Base-by-base conservation (phyloP, 2,797 vertebrate genomes). In the Mallotus villosus region DNA sequence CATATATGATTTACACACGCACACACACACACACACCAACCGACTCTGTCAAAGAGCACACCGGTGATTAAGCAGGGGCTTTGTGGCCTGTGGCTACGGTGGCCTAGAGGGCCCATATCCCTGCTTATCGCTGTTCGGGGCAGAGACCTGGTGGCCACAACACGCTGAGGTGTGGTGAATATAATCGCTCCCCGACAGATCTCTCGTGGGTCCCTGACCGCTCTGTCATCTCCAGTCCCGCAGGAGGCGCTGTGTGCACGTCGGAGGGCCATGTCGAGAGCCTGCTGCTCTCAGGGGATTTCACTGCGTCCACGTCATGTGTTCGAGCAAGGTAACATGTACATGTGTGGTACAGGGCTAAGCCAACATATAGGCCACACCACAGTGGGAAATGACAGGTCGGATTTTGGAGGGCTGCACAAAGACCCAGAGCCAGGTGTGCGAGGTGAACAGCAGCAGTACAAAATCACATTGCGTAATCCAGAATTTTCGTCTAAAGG, bases 131-230 rank as follows among this genome's bases (percentile, higher is more conserved):
- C 83, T 70, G 78, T 82, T 79, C 25, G 68, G 78, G 81, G 87
- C 85, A 87, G 65, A 63, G 81, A 63, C 79, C 82, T 84, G 85
- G 79, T 77, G 71, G 71, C 85, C 79, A 72, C 86, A 79, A 83
- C 81, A 84, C 81, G 81, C 84, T 84, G 81, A 4, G 79, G 75
- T 76, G 82, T 82, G 76, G 72, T 82, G 84, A 86, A 88, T 86
- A 82, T 80, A 87, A 87, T 89, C 84, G 78, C 77, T 62, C 72
- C 63, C 57, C 74, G 4, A 41, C 86, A 89, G 82, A 86, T 73
- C 68, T 81, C 2, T 34, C 76, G 80, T 27, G 72, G 67, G 75
- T 79, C 71, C 70, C 62, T 65, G 51, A 72, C 41, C 25, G 49
- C 66, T 17, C n/a, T 55, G 64, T 84, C 80, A 85, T 82, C 74